These are phyloP conservation scores for Agrochola macilenta DNA, from an alignment of 2,888 invertebrate species.

Conservation along the genomic window DNA sequence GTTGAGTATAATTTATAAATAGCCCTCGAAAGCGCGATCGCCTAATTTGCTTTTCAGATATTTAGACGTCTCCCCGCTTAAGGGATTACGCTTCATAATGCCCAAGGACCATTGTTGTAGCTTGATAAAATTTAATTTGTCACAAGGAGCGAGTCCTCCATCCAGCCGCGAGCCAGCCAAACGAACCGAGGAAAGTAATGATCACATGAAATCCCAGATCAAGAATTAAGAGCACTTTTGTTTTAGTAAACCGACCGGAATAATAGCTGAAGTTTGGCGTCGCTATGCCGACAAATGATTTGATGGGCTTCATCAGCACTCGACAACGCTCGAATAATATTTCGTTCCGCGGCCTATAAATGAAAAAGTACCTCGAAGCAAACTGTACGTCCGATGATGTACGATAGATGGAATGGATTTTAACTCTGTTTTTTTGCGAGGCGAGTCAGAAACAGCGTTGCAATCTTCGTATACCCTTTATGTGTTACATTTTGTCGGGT, in stretches of 20 bases:
- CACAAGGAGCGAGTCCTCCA: constrained; percentile 73
- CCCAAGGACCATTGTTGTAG: constrained; percentile 76
- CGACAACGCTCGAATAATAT: constrained; percentile 81
- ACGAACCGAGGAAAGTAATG: constrained; percentile 84
- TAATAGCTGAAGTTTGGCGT: constrained; percentile 86
- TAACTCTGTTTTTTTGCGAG: constrained; percentile 75
- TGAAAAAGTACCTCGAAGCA: constrained; percentile 74
- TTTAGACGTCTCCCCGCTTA: constrained; percentile 71
- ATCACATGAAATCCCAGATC: constrained; percentile 86
- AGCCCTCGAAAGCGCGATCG: constrained; percentile 72
- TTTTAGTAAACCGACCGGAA: constrained; percentile 87
- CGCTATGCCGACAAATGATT: constrained; percentile 87
- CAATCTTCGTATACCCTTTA: constrained; percentile 85
- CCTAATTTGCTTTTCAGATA: constrained; percentile 77
- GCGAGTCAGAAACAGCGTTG: constrained; percentile 78
- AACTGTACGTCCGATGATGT: constrained; percentile 62
- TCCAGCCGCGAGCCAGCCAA: constrained; percentile 73
- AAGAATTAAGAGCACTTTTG: constrained; percentile 87
- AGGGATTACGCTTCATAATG: constrained; percentile 77
- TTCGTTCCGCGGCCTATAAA: constrained; percentile 75
- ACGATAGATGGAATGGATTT: constrained; percentile 76
- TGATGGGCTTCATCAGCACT: constrained; percentile 85
- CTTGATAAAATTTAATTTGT: constrained; percentile 82
- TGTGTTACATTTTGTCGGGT: constrained; percentile 84
- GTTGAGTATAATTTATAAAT: constrained; percentile 74